These are phyloP conservation scores for Kryptolebias ocellatus DNA, from an alignment of 2,797 vertebrate species.

Conservation along the genomic window DNA sequence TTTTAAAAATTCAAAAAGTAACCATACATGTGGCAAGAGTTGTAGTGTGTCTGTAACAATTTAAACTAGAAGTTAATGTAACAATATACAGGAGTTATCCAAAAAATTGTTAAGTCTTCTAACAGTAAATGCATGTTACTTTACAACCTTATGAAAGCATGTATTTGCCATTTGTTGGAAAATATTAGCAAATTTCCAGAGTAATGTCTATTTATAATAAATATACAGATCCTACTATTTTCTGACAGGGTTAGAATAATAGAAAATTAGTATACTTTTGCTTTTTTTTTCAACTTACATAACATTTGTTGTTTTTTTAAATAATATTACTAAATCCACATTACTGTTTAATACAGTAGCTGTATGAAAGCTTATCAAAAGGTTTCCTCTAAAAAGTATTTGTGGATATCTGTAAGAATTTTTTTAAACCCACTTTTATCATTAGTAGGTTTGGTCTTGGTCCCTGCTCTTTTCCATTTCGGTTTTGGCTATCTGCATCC, in stretches of 20 bases:
- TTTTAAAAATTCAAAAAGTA: too few relatives aligned
- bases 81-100: too few relatives aligned
- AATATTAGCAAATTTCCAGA: not conserved
- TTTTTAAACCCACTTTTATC: not conserved
- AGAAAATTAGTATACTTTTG: too few relatives aligned
- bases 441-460: slow-evolving; percentile 6
- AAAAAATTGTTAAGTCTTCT: too few relatives aligned
- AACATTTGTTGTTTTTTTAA: too few relatives aligned
- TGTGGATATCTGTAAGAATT: not conserved
- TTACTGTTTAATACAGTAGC: not conserved
- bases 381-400: not conserved
- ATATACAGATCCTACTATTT: not conserved
- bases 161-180: not conserved
- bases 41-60: too few relatives aligned
- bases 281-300: too few relatives aligned
- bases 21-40: too few relatives aligned
- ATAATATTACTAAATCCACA: not conserved
- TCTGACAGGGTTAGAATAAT: not conserved
- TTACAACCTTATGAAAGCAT: not conserved
- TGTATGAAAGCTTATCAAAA: not conserved
- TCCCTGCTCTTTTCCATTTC: not conserved
- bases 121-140: not conserved
- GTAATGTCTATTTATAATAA: not conserved
- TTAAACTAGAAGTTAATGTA: too few relatives aligned
- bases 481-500: not conserved